Evolutionary conservation across 2,888 invertebrate species (phyloP), one percentile per base, ranked within the genome.

Genomic region (Dicyrtoma fusca): DNA sequence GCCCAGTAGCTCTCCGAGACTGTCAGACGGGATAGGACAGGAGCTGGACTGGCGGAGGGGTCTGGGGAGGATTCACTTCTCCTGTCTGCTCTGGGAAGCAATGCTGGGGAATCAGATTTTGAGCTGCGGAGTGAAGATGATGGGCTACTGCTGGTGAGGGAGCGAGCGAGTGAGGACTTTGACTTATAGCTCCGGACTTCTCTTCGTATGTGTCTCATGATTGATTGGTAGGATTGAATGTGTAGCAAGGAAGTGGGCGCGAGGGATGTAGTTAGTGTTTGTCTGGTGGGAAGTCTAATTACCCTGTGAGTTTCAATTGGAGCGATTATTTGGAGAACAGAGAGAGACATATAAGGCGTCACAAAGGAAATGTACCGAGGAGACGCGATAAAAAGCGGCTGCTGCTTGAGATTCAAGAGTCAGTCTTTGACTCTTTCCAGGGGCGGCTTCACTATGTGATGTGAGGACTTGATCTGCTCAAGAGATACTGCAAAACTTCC

Each of bases 401-500:
- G 26, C 23, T 26, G 59, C 59, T 26, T 34, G 11, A n/a, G 17
- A 19, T 59, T 23, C 57, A 21, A 8, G n/a, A 26, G 26, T 57
- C 51, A 51, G 51, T 23, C 45, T 45, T 49, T n/a, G 11, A 19
- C 17, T 61, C 66, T 74, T 75, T 75, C 74, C 72, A 75, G 71
- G 69, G 77, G 76, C 79, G 80, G 77, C 76, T 74, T 42, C 19
- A 42, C 66, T 53, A 49, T 66, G 25, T 51, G 17, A 26, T 53
- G 53, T 66, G 76, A 75, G 53, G 71, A 45, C 71, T 55, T 77
- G 80, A 80, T 80, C 78, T 78, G 62, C 69, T 77, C 74, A 75
- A 78, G 76, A 79, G 80, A 80, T 79, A 80, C 77, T 77, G 73
- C 72, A 79, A 77, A 80, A 78, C 77, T 77, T 77, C 75, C 75